Evolutionary conservation across 2,113 vertebrate genomes (phyloP).

Genomic region (Carollia perspicillata): DNA sequence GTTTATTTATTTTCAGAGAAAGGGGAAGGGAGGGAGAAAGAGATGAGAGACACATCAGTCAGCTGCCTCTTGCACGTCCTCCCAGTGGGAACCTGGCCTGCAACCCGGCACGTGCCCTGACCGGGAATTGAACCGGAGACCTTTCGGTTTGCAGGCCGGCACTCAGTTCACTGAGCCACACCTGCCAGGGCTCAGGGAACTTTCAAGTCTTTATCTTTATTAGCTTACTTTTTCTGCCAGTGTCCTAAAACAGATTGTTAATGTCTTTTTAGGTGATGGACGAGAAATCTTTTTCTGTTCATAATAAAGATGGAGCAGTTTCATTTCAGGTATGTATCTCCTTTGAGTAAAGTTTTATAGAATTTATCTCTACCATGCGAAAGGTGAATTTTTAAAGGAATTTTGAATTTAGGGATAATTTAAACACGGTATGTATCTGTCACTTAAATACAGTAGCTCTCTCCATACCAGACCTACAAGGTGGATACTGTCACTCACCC

Average conservation of each 20-base stretch:
- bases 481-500: fast-evolving
- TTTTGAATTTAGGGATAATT: neutral
- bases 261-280: conserved; percentile 56
- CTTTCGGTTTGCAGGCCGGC: too few relatives aligned
- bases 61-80: too few relatives aligned
- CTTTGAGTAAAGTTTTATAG: neutral
- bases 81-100: too few relatives aligned
- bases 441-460: neutral
- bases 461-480: neutral
- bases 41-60: neutral
- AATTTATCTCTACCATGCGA: neutral
- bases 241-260: conserved; percentile 13
- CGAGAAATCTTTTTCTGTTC: conserved; percentile 78
- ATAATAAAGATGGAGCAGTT: conserved; percentile 52
- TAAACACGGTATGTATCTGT: neutral
- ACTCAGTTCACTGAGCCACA: too few relatives aligned
- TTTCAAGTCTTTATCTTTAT: neutral
- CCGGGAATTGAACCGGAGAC: too few relatives aligned
- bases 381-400: neutral
- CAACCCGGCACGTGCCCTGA: too few relatives aligned
- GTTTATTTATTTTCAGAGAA: neutral
- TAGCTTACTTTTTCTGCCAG: neutral
- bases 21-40: neutral
- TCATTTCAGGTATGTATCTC: conserved; percentile 83
- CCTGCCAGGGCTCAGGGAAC: neutral